Evolutionary conservation across 2,797 vertebrate genomes (phyloP).

Genomic region (Etheostoma perlongum): DNA sequence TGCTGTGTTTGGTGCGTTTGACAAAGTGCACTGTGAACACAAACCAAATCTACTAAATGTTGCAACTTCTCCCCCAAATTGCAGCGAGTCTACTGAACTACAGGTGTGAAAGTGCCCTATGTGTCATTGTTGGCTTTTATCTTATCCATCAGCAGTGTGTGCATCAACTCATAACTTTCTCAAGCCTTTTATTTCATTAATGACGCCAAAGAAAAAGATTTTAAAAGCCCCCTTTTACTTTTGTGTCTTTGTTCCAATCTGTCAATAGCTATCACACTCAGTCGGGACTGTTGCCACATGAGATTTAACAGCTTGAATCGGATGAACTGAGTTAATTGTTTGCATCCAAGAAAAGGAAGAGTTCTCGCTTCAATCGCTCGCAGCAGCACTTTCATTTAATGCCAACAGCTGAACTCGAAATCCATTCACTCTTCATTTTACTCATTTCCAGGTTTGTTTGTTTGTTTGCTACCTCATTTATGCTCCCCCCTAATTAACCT

Average conservation of each 20-base stretch:
- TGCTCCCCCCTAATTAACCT: slow-evolving; percentile 12
- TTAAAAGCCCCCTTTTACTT: too few relatives aligned
- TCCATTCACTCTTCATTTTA: slow-evolving; percentile 36
- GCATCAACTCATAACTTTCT: too few relatives aligned
- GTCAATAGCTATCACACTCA: slow-evolving; percentile 30
- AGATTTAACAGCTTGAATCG: slow-evolving; percentile 38
- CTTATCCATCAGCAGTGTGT: too few relatives aligned
- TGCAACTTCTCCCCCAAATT: too few relatives aligned
- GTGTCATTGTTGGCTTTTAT: too few relatives aligned
- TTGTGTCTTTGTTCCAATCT: slow-evolving; percentile 13
- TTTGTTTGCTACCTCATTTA: slow-evolving; percentile 33
- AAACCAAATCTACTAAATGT: too few relatives aligned
- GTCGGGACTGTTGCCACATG: slow-evolving; percentile 19
- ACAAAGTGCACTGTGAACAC: too few relatives aligned
- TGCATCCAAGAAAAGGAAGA: slow-evolving; percentile 31
- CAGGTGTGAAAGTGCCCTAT: too few relatives aligned
- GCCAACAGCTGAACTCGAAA: slow-evolving; percentile 49
- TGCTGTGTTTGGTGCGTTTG: too few relatives aligned
- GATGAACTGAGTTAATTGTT: slow-evolving; percentile 36
- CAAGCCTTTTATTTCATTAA: too few relatives aligned
- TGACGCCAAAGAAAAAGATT: too few relatives aligned
- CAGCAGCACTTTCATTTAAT: slow-evolving; percentile 27
- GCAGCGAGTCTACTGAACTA: too few relatives aligned
- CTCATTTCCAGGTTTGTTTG: slow-evolving; percentile 10
- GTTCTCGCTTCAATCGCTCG: slow-evolving; percentile 28